Evolutionary conservation across 2,113 vertebrate genomes (phyloP).

Genomic region (Coptodon bakossiorum): DNA sequence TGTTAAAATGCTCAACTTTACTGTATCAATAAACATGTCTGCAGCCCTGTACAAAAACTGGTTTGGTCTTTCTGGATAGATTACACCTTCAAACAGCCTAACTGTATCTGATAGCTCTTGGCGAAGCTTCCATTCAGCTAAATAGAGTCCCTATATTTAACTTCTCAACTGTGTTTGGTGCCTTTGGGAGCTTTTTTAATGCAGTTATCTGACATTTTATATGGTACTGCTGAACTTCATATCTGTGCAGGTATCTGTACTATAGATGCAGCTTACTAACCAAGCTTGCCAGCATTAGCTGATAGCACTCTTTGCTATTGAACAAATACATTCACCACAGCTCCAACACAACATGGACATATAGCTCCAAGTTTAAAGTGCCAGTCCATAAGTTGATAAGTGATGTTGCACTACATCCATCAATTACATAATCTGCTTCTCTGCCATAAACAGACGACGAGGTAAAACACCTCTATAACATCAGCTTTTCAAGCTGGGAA

Average conservation of each 20-base stretch:
- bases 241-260: not conserved
- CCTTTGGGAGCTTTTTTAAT: not conserved
- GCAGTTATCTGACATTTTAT: not conserved
- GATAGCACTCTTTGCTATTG: not conserved
- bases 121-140: not conserved
- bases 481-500: not conserved
- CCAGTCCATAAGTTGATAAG: not conserved
- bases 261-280: not conserved
- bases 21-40: not conserved
- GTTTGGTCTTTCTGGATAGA: not conserved
- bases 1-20: not conserved
- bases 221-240: not conserved
- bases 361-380: not conserved
- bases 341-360: not conserved
- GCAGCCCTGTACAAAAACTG: not conserved
- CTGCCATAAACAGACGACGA: no score
- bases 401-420: not conserved
- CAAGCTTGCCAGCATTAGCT: not conserved
- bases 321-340: not conserved
- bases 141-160: not conserved
- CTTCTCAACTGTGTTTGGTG: not conserved
- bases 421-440: not conserved
- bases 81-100: not conserved
- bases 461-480: not conserved
- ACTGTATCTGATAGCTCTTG: not conserved